phyloP scores from a whole-genome alignment of 1,140 invertebrate genomes.

The Leptinotarsa lineolata region DNA sequence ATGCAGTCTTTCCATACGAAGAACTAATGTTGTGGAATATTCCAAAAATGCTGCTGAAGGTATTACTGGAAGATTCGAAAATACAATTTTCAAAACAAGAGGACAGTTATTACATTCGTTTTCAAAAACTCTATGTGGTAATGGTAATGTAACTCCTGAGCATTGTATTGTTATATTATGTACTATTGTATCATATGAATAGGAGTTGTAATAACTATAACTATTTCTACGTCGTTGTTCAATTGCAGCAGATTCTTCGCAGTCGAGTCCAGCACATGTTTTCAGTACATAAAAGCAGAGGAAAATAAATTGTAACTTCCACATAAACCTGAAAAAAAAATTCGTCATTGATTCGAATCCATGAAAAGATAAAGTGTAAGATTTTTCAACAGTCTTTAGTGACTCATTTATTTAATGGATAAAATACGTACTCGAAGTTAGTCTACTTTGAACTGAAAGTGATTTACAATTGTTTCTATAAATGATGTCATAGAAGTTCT shows the following conservation, averaged over 20 bases:
- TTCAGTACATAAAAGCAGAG: background rate
- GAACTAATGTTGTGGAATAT: background rate
- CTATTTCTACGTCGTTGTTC: background rate
- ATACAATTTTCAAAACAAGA: background rate
- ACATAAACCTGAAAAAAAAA: background rate
- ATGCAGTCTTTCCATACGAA: background rate
- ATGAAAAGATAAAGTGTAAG: too few relatives aligned
- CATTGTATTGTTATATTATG: background rate
- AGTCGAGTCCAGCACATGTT: background rate
- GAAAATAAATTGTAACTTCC: background rate
- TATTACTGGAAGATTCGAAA: background rate
- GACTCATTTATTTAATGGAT: too few relatives aligned
- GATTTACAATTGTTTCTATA: too few relatives aligned
- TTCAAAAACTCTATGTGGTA: background rate
- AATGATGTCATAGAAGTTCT: too few relatives aligned
- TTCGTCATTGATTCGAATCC: background rate
- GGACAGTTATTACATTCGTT: background rate
- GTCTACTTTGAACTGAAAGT: too few relatives aligned
- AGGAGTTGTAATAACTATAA: background rate
- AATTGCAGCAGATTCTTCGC: background rate
- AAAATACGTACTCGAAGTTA: too few relatives aligned
- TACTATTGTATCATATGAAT: background rate
- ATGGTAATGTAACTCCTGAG: background rate
- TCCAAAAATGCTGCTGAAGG: background rate
- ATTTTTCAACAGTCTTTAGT: too few relatives aligned